Evolutionary conservation across 2,113 vertebrate species (phyloP), one percentile per base, ranked within the genome.

Genomic region (Columba janthina): DNA sequence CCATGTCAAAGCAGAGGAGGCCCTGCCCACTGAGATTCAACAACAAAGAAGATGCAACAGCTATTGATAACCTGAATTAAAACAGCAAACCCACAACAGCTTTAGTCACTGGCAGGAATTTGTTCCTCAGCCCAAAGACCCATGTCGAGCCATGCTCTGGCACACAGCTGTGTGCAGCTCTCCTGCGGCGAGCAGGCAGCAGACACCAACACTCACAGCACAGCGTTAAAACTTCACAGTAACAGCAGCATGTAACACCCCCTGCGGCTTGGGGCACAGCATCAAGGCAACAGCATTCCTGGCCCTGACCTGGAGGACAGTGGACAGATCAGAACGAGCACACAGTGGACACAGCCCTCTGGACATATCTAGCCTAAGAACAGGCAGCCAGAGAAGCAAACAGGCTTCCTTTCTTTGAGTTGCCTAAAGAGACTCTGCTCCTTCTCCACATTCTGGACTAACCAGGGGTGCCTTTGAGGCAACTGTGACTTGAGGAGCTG

Each of bases 171-270:
- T 8, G 9, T 9, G 56, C 34, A 56, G 28, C 16, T 13, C 15
- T 58, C 54, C 69, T 38, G 40, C 56, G 34, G 26, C 0, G 0
- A 70, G 15, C n/a, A 21, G 18, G 24, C 11, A 81, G 36, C 61
- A 66, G n/a, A 26, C 28, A 53, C 19, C 31, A 77, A 18, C 19
- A 58, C 31, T 19, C 38, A 34, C 25, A 51, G 60, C 15, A 29
- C 24, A 50, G 28, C 3, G 1, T 6, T 8, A 31, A 15, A 73
- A 15, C 15, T 54, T 73, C n/a, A 40, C 6, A 3, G 38, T 6
- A 74, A 65, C 10, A 50, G 40, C n/a, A 62, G 53, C 0, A 0
- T 6, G 5, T 38, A 62, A 71, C 34, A 17, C 36, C 65, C 4
- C 16, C 25, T 18, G 67, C 10, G 4, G 17, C 42, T 28, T 61